Evolutionary conservation across 2,113 vertebrate genomes (phyloP).

Genomic region (Mormyrus lacerda): DNA sequence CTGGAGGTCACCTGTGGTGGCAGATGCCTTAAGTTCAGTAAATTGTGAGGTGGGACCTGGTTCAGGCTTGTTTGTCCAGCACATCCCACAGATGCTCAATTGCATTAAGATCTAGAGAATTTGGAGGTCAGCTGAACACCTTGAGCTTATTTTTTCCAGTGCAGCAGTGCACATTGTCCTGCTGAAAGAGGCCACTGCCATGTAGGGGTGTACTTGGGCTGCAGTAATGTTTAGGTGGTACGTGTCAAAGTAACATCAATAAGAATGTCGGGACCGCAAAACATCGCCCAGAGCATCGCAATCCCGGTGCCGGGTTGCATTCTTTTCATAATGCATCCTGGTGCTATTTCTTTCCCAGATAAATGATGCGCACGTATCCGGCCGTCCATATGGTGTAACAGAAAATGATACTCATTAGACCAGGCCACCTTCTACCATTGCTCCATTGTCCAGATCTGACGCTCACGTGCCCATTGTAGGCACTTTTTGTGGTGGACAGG

Average conservation of each 20-base stretch:
- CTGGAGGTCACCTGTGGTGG: not conserved
- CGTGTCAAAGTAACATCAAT: not conserved
- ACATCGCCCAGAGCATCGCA: not conserved
- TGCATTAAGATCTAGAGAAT: not conserved
- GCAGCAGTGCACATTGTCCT: not conserved
- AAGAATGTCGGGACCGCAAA: not conserved
- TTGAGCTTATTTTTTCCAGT: not conserved
- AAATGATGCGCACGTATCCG: not conserved
- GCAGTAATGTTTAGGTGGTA: not conserved
- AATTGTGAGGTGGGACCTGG: not conserved
- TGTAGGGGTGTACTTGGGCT: not conserved
- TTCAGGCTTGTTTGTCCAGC: not conserved
- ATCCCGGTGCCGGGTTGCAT: not conserved
- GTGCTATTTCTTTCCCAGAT: not conserved
- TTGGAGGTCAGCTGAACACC: not conserved
- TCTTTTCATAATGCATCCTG: not conserved
- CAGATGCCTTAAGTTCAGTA: not conserved
- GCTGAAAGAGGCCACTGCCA: not conserved
- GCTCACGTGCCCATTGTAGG: not conserved
- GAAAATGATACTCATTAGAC: not conserved
- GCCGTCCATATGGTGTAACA: not conserved
- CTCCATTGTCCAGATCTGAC: not conserved
- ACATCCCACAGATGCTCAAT: not conserved
- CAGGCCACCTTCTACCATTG: not conserved
- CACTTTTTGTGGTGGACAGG: too few relatives aligned